A percentile compares a stretch with the other conserved stretches of the same genome.
These are phyloP conservation scores for Fistularia commersonii DNA, from an alignment of 2,797 vertebrate species.

Conservation along the genomic window DNA sequence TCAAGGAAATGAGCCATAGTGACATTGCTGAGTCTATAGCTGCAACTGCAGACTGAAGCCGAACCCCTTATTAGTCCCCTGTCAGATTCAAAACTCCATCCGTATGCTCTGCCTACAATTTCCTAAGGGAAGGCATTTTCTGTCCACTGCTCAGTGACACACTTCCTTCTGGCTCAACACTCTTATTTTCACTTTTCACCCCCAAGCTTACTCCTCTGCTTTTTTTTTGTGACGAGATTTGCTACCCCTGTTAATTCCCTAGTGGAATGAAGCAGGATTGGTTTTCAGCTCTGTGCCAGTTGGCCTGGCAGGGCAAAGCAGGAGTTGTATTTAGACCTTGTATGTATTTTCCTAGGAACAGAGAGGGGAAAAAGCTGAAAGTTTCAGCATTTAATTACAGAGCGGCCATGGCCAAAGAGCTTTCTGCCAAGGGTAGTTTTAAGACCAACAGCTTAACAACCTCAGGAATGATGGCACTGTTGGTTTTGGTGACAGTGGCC, in stretches of 20 bases:
- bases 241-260: constrained; percentile 23
- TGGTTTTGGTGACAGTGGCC: constrained; percentile 46
- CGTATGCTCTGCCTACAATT: no score
- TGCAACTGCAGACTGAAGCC: no score
- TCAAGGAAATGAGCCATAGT: no score
- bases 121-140: no score
- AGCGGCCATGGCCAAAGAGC: constrained; percentile 31
- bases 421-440: constrained; percentile 46
- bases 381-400: constrained; percentile 63
- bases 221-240: constrained; percentile 4
- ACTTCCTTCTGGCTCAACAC: no score
- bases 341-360: constrained; percentile 45
- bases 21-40: no score
- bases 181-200: constrained; percentile 13
- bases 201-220: neutral
- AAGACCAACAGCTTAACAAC: constrained; percentile 52
- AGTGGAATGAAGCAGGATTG: constrained; percentile 10
- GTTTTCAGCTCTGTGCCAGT: constrained; percentile 19
- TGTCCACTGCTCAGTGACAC: no score
- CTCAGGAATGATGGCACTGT: constrained; percentile 47
- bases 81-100: no score
- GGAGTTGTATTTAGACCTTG: constrained; percentile 51
- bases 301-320: constrained; percentile 32
- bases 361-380: constrained; percentile 25
- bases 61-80: no score